These are phyloP conservation scores for Climacteris rufus DNA, from an alignment of 2,113 vertebrate genomes.

Conservation along the genomic window DNA sequence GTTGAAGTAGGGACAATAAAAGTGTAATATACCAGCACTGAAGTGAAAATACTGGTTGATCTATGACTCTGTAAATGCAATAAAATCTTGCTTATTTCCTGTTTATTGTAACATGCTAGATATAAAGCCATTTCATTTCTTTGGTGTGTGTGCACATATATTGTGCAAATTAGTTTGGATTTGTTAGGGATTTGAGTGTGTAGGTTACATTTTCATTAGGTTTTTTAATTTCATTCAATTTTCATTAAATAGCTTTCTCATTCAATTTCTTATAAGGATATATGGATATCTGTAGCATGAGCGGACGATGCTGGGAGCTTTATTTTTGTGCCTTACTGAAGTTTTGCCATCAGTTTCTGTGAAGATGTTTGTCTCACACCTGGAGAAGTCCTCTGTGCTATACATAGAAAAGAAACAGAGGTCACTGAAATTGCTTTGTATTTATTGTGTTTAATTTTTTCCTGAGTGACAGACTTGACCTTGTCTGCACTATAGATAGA, in stretches of 20 bases:
- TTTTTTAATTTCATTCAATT: not conserved
- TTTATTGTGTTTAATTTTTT: not conserved
- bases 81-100: not conserved
- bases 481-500: not conserved
- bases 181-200: not conserved
- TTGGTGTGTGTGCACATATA: not conserved
- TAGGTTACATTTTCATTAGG: not conserved
- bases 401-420: not conserved
- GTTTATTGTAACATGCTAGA: not conserved
- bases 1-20: not conserved
- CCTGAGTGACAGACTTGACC: not conserved
- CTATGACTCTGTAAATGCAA: not conserved
- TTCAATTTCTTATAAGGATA: not conserved
- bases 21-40: not conserved
- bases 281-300: not conserved
- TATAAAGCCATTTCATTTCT: not conserved
- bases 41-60: not conserved
- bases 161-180: not conserved
- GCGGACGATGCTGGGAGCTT: not conserved
- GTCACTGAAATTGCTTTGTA: not conserved
- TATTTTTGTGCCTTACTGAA: not conserved
- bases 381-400: not conserved
- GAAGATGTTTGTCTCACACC: not conserved
- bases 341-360: not conserved
- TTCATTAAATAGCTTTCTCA: not conserved